Evolutionary conservation across 2,113 vertebrate species (phyloP), one percentile per base, ranked within the genome.

Genomic region (Ploceus nigricollis): DNA sequence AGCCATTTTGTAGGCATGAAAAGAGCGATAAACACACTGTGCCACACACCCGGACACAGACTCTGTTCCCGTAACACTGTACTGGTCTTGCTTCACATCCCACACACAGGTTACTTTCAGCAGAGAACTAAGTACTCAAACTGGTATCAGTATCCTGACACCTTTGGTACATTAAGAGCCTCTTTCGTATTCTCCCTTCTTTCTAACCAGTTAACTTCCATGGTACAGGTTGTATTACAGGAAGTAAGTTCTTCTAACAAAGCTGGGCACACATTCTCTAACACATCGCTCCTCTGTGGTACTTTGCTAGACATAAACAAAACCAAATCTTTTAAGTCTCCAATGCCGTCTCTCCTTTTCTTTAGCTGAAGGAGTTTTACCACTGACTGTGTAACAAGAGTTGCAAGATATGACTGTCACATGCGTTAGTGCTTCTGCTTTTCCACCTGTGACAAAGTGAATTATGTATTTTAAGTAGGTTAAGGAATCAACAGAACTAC

Each of bases 281-380:
- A 28, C 13, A n/a, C 37, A 30, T 23, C 16, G 2, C 21, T 63
- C 10, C 28, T 56, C 35, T 61, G 24, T 13, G 6, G 40, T 13
- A 68, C 31, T 22, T 51, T 69, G 20, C 45, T 40, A 56, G 56
- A 35, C 2, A 68, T 3, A 73, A 76, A 64, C 20, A 61, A 94
- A 83, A 50, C 0, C n/a, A 70, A 79, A 37, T 5, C 13, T 39
- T 60, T 1, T 7, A 44, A 64, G 25, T 35, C n/a, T 51, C 24
- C 47, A 31, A 2, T 7, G 33, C 12, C 0, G 0, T 35, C 19
- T 48, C n/a, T 45, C 63, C 12, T 35, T 44, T 25, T 19, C 11
- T 44, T 2, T 13, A 87, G 10, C 3, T 15, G 37, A 31, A 33
- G 27, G 9, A 39, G 22, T 7, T 87, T 82, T 40, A 60, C 44